A percentile compares a stretch with the other conserved stretches of the same genome.
These are phyloP conservation scores for Platycheirus rosarum DNA, from an alignment of 2,888 invertebrate species.

Conservation along the genomic window DNA sequence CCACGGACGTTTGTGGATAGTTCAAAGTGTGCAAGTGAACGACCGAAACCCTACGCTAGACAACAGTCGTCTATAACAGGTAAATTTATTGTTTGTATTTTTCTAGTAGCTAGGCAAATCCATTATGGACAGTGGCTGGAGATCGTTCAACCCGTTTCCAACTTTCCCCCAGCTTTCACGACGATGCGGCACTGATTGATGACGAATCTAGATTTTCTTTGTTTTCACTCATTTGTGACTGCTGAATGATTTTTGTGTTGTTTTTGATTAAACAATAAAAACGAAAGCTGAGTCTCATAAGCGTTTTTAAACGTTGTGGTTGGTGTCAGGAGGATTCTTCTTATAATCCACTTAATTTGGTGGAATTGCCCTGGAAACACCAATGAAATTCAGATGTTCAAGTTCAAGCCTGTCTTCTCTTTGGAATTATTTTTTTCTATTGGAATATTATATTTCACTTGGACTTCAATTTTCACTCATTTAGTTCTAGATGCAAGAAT, in stretches of 20 bases:
- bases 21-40: conserved; percentile 41
- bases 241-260: too few relatives aligned
- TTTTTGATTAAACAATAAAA: too few relatives aligned
- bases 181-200: conserved; percentile 19
- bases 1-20: conserved; percentile 30
- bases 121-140: conserved; percentile 13
- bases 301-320: too few relatives aligned
- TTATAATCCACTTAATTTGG: too few relatives aligned
- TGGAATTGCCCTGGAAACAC: too few relatives aligned
- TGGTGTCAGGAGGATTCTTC: too few relatives aligned
- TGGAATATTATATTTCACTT: neutral
- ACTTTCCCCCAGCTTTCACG: conserved; percentile 41
- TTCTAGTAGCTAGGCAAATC: neutral
- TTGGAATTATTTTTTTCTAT: too few relatives aligned
- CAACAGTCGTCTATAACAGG: conserved; percentile 44
- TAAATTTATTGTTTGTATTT: conserved; percentile 19
- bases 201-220: conserved; percentile 17
- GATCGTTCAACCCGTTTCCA: conserved; percentile 29
- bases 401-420: too few relatives aligned
- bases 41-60: conserved; percentile 52
- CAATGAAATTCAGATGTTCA: too few relatives aligned
- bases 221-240: conserved; percentile 6
- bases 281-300: too few relatives aligned
- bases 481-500: too few relatives aligned
- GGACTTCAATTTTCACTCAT: neutral